Base-by-base conservation (phyloP, 2,113 vertebrate species). In the Rhagologus leucostigma region DNA sequence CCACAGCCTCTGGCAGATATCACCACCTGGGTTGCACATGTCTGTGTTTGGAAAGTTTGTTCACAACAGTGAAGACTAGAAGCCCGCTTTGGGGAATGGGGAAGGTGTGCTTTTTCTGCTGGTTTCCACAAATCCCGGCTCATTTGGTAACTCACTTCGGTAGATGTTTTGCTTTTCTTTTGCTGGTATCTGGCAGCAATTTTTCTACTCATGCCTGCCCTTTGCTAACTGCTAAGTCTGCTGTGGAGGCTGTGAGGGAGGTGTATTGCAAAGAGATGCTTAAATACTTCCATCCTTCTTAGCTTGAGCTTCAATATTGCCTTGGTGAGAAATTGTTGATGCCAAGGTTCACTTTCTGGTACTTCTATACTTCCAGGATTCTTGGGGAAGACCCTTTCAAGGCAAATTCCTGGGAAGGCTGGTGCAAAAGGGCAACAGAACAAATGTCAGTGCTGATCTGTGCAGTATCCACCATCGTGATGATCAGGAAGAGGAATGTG, bases 281-380 rank as follows among this genome's bases (percentile, higher is more conserved):
- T 93, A 74, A 92, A 47, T 92, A 53, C 64, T 84, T 86, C 39
- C 3, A 8, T 90, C n/a, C 21, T 62, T 76, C 65, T 84, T 89
- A 49, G 23, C 78, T 85, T 4, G 0, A 92, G 44, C 53, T 89
- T 78, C 35, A 59, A 35, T 73, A 53, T 68, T 91, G 53, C 32
- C 35, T 75, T 82, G 32, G 14, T 91, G 89, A 79, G 84, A 89
- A 76, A 42, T 76, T 22, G 57, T 68, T 53, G 46, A 37, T 39
- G 65, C 35, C 21, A 29, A 50, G 50, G 64, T 46, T 85, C n/a
- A 15, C 84, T 79, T 94, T 93, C 84, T 93, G 49, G 53, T 82
- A 64, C 56, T 95, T 82, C 13, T 76, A 37, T 78, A 65, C 63
- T 88, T 83, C 50, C 16, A 83, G 50, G 39, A 55, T 73, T 83